These are phyloP conservation scores for Scaptomyza tumidula DNA, from an alignment of 2,888 invertebrate species.

Conservation along the genomic window DNA sequence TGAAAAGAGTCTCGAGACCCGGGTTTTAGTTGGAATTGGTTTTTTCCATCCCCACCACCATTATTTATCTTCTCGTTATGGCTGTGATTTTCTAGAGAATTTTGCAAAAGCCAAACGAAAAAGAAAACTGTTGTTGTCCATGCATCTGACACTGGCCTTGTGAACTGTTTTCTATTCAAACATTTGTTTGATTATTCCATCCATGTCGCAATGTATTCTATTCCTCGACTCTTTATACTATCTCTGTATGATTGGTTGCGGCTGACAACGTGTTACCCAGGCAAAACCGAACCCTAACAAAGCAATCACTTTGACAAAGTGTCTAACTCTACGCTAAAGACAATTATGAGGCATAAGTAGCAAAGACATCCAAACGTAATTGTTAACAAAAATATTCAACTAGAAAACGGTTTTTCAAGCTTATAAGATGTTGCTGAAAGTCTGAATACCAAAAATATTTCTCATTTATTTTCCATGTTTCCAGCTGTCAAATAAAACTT, in stretches of 20 bases:
- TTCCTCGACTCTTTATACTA: background rate
- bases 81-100: slow-evolving; percentile 26
- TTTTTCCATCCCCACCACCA: background rate
- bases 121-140: slow-evolving; percentile 31
- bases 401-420: too few relatives aligned
- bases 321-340: slow-evolving; percentile 16
- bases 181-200: slow-evolving; percentile 65
- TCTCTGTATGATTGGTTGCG: slow-evolving; percentile 56
- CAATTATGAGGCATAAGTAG: background rate
- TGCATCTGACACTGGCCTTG: slow-evolving; percentile 19
- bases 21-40: background rate
- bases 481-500: slow-evolving; percentile 1
- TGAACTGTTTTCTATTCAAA: slow-evolving; percentile 51
- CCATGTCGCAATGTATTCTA: slow-evolving; percentile 19
- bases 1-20: background rate
- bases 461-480: background rate
- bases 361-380: background rate
- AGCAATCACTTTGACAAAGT: background rate
- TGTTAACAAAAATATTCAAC: too few relatives aligned
- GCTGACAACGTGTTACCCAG: slow-evolving; percentile 56
- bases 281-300: slow-evolving; percentile 18
- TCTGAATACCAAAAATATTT: background rate
- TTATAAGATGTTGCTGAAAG: too few relatives aligned
- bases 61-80: background rate
- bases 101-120: slow-evolving; percentile 31